Evolutionary conservation across 2,797 vertebrate species (phyloP).

Genomic region (Benthosema pterotum): DNA sequence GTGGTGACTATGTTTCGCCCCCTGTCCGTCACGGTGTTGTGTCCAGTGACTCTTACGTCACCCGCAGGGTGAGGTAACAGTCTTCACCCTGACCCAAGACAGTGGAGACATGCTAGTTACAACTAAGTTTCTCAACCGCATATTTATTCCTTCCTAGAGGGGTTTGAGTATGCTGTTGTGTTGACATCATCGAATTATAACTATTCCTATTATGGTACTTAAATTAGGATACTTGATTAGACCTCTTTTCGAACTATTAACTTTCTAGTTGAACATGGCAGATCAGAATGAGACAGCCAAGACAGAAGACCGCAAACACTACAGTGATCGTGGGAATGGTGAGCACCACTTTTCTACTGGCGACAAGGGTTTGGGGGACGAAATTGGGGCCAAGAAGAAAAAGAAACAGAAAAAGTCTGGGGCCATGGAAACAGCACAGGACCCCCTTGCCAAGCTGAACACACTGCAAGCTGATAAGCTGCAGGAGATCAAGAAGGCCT

Average conservation of each 20-base stretch:
- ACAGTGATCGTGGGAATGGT: conserved; percentile 97
- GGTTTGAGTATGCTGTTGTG: too few relatives aligned
- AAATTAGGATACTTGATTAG: too few relatives aligned
- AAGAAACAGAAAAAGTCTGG: conserved; percentile 94
- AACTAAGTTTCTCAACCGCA: too few relatives aligned
- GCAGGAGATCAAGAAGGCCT: conserved; percentile 97
- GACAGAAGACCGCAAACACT: conserved; percentile 93
- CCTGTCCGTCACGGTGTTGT: too few relatives aligned
- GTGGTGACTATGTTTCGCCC: too few relatives aligned
- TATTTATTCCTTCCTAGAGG: too few relatives aligned
- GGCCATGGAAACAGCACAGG: conserved; percentile 85
- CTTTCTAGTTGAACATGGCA: conserved; percentile 96
- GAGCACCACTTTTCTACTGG: conserved; percentile 90
- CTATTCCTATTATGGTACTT: too few relatives aligned
- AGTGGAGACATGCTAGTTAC: too few relatives aligned
- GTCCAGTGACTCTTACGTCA: too few relatives aligned
- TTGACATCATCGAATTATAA: too few relatives aligned
- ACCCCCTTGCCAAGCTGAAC: conserved; percentile 89
- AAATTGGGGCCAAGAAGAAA: conserved; percentile 96
- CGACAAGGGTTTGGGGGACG: conserved; percentile 88
- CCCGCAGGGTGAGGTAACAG: too few relatives aligned
- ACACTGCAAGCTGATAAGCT: conserved; percentile 88
- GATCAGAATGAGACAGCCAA: conserved; percentile 99
- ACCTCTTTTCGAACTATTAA: conserved; percentile 15
- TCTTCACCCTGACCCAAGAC: too few relatives aligned